A percentile compares a stretch with the other conserved stretches of the same genome.
Evolutionary conservation across 2,113 vertebrate genomes (phyloP).

Genomic region (Piprites chloris): DNA sequence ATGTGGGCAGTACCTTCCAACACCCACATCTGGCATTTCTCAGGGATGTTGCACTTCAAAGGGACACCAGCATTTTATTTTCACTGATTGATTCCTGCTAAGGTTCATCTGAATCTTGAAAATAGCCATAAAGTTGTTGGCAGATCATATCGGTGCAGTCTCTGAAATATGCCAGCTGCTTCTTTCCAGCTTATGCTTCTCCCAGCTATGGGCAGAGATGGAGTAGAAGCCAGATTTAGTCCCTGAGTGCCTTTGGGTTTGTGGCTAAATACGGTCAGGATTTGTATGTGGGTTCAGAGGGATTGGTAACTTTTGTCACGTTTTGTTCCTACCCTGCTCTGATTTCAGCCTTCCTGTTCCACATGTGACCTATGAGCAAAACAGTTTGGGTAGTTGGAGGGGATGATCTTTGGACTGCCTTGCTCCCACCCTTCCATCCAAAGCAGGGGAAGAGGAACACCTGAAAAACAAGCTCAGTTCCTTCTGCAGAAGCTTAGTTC

Average conservation of each 20-base stretch:
- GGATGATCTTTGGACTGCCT: not conserved
- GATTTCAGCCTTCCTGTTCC: not conserved
- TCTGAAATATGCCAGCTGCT: constrained; percentile 22
- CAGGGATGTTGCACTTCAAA: constrained; percentile 9
- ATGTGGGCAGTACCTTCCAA: not conserved
- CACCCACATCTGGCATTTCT: constrained; percentile 34
- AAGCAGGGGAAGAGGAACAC: not conserved
- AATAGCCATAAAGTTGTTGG: constrained; percentile 17
- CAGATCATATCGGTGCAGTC: not conserved
- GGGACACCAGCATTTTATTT: not conserved
- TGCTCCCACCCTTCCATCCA: not conserved
- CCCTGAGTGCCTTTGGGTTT: not conserved
- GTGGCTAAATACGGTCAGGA: not conserved
- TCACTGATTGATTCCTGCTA: not conserved
- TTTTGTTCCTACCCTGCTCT: not conserved
- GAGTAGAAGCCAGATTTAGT: not conserved
- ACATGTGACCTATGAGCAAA: not conserved
- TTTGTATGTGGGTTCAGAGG: not conserved
- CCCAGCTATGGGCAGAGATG: constrained; percentile 1
- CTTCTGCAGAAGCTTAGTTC: not conserved
- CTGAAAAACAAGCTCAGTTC: not conserved
- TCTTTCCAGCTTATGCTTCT: constrained; percentile 7
- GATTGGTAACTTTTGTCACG: not conserved
- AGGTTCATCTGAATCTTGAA: constrained; percentile 6
- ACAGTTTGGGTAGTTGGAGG: not conserved